Evolutionary conservation across 2,888 invertebrate species (phyloP).

Genomic region (Aporophyla nigra): DNA sequence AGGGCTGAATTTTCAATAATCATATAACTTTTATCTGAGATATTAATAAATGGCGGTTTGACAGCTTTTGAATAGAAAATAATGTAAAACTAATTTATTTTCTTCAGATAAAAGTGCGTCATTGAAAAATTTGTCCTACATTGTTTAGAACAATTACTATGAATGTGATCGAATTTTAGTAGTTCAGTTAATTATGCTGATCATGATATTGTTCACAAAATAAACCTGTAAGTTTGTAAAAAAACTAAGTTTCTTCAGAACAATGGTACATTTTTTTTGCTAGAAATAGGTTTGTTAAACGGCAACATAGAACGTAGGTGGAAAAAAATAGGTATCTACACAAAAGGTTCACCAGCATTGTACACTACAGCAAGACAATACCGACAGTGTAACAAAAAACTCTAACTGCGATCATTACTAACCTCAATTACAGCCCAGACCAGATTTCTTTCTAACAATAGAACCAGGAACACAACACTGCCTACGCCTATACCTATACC

Average conservation of each 20-base stretch:
- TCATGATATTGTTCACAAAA: neutral
- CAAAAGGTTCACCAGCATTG: neutral
- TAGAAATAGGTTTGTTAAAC: neutral
- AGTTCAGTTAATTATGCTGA: neutral
- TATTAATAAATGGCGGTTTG: neutral
- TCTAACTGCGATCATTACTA: constrained; percentile 29
- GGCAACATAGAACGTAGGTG: neutral
- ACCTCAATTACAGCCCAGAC: constrained; percentile 39
- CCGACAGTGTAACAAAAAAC: constrained; percentile 18
- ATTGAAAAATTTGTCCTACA: neutral
- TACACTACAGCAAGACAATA: constrained; percentile 1
- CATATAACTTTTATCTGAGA: neutral
- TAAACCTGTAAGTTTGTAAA: neutral
- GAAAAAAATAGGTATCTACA: neutral
- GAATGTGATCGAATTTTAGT: neutral
- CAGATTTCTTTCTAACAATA: constrained; percentile 49
- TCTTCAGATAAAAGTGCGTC: neutral
- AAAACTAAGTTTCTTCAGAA: neutral
- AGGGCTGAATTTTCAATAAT: neutral
- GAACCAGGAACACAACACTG: constrained; percentile 20
- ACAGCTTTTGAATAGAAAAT: neutral
- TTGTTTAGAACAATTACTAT: neutral
- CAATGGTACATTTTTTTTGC: neutral
- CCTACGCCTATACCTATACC: constrained; percentile 33
- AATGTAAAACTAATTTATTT: neutral